Evolutionary conservation across 1,140 invertebrate genomes (phyloP).

Genomic region (Atta colombica): DNA sequence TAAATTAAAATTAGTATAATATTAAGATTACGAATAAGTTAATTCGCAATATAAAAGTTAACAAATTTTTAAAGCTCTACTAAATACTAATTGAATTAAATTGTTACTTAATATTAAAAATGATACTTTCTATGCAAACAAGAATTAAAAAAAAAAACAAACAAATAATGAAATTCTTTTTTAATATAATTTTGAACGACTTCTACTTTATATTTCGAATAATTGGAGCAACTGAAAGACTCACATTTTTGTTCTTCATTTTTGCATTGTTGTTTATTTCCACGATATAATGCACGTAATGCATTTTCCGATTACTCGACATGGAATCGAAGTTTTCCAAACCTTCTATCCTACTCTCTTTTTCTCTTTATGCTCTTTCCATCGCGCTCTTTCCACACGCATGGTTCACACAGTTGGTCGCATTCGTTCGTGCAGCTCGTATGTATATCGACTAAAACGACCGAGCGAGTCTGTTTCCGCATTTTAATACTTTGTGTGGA

Average conservation of each 20-base stretch:
- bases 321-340: constrained; percentile 33
- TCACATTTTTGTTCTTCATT: background rate
- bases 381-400: constrained; percentile 27
- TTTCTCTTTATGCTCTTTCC: too few relatives aligned
- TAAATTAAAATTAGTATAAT: too few relatives aligned
- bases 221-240: constrained; percentile 9
- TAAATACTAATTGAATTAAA: background rate
- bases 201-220: constrained; percentile 10
- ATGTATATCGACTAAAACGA: constrained; percentile 43
- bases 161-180: background rate
- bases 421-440: constrained; percentile 24
- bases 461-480: constrained; percentile 51
- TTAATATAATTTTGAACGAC: background rate
- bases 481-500: constrained; percentile 57
- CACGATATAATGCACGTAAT: background rate
- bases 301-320: constrained; percentile 38
- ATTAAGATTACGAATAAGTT: background rate
- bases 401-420: constrained; percentile 24
- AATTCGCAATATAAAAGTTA: constrained; percentile 5
- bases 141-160: background rate
- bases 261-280: constrained; percentile 13
- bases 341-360: background rate
- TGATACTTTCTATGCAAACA: background rate
- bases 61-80: background rate
- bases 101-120: constrained; percentile 17